Evolutionary conservation across 2,888 invertebrate species (phyloP).

Genomic region (Halictus ligatus): DNA sequence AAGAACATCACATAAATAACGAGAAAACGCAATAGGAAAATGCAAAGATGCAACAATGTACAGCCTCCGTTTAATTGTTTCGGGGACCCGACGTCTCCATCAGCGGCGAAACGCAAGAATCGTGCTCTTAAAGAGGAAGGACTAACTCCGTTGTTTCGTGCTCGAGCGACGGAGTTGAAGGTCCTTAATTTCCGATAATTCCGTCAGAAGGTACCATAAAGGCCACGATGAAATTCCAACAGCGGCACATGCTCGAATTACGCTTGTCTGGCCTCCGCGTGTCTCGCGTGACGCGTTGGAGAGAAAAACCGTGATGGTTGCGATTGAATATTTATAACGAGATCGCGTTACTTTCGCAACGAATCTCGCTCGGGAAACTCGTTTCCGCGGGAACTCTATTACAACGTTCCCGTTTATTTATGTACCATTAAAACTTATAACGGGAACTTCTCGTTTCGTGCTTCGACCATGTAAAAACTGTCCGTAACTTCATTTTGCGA

Average conservation of each 20-base stretch:
- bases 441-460: conserved; percentile 62
- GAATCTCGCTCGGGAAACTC: conserved; percentile 53
- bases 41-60: not conserved
- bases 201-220: conserved; percentile 19
- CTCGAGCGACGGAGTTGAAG: conserved; percentile 4
- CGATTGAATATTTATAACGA: conserved; percentile 68
- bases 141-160: conserved; percentile 12
- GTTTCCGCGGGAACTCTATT: conserved; percentile 63
- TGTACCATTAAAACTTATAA: conserved; percentile 70
- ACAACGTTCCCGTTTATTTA: conserved; percentile 67
- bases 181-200: conserved; percentile 51
- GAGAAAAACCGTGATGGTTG: conserved; percentile 51
- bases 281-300: conserved; percentile 33
- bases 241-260: conserved; percentile 44
- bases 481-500: conserved; percentile 54
- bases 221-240: conserved; percentile 40
- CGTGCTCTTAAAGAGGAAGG: conserved; percentile 48
- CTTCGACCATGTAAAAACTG: conserved; percentile 58
- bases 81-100: not conserved
- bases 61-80: not conserved
- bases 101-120: not conserved
- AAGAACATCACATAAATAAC: not conserved
- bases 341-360: conserved; percentile 56
- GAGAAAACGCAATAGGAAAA: not conserved
- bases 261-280: conserved; percentile 31